Percentiles rank a stretch among this genome's conserved stretches.
Evolutionary conservation across 2,797 vertebrate genomes (phyloP).

Genomic region (Helarctos malayanus): DNA sequence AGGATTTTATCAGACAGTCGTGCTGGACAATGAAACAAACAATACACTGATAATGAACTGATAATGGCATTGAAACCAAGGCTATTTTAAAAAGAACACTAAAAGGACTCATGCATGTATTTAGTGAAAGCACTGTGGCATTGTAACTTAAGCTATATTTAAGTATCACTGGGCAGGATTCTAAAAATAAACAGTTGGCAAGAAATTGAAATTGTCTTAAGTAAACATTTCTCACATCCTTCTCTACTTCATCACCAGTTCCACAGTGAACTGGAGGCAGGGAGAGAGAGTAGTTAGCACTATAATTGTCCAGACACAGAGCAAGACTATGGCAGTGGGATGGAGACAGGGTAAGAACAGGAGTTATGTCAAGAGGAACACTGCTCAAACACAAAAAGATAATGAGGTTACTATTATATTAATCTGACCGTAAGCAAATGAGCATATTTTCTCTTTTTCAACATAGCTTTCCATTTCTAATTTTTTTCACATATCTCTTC

Average conservation of each 20-base stretch:
- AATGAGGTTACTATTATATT: not conserved
- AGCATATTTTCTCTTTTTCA: not conserved
- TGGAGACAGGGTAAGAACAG: too few species aligned
- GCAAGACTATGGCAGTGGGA: not conserved
- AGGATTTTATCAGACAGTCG: slow-evolving; percentile 85
- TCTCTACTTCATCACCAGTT: not conserved
- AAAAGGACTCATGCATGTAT: not conserved
- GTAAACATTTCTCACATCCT: not conserved
- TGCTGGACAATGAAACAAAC: slow-evolving; percentile 85
- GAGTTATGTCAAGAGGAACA: not conserved
- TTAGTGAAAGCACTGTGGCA: not conserved
- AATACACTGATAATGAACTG: slow-evolving; percentile 84
- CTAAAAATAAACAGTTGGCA: not conserved
- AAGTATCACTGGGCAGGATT: not conserved
- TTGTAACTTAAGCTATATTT: not conserved
- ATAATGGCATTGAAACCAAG: slow-evolving; percentile 58
- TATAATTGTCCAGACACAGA: not conserved
- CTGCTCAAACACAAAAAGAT: not conserved
- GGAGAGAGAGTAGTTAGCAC: not conserved
- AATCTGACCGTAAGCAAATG: not conserved
- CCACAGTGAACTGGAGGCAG: not conserved
- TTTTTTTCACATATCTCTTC: not conserved
- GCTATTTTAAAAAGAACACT: not conserved
- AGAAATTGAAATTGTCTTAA: not conserved
- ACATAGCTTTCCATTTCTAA: not conserved